These are phyloP conservation scores for Aporophyla nigra DNA, from an alignment of 2,888 invertebrate species.

Conservation along the genomic window DNA sequence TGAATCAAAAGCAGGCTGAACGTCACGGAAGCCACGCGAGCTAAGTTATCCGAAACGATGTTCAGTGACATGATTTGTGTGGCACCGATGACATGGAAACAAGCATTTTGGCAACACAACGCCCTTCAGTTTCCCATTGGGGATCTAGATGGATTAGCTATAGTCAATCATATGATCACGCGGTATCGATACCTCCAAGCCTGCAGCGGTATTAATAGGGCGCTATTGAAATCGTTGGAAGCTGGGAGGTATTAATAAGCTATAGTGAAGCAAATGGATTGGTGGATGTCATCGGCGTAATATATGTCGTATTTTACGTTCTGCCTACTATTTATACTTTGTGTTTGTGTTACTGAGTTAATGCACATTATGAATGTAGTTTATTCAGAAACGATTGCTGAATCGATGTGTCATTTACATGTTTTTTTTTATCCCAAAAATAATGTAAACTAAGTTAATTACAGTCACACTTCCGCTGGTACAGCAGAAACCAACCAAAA, in stretches of 20 bases:
- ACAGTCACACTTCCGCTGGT: too few species aligned
- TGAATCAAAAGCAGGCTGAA: background rate
- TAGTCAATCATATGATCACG: background rate
- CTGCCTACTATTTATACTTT: too few species aligned
- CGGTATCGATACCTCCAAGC: too few species aligned
- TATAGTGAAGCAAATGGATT: background rate
- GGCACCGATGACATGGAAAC: conserved; percentile 9
- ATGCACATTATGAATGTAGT: too few species aligned
- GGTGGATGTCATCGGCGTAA: background rate
- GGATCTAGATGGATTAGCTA: background rate
- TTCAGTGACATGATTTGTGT: background rate
- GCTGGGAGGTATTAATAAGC: background rate
- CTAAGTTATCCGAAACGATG: background rate
- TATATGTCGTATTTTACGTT: background rate
- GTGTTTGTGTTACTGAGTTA: too few species aligned
- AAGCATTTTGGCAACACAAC: background rate
- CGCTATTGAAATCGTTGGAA: background rate
- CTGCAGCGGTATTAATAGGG: background rate
- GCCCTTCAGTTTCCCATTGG: background rate
- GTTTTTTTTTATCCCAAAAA: too few species aligned
- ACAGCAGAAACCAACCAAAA: too few species aligned
- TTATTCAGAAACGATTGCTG: too few species aligned
- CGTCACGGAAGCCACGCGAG: too few species aligned
- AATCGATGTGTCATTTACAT: too few species aligned
- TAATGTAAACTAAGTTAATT: too few species aligned